Base-by-base conservation (phyloP, 1,140 invertebrate genomes). In the Danaus plexippus region DNA sequence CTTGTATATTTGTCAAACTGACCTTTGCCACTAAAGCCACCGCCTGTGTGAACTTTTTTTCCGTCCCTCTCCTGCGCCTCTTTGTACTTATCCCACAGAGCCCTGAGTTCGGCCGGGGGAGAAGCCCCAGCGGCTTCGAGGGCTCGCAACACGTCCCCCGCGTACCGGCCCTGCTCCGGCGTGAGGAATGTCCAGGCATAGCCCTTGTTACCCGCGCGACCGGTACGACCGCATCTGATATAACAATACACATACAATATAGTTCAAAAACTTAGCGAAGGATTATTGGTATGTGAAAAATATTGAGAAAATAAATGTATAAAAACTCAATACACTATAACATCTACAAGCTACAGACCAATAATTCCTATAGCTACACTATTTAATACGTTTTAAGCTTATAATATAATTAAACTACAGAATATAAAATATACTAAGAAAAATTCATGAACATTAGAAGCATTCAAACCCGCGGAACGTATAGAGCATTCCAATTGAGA, bases 161-260 rank as follows among this genome's bases (percentile, higher is more conserved):
- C 91, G 87, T 97, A 97, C 44, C 94, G 89, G 22, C 95, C 95
- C 83, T 99, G 97, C 56, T 99, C 97, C 0, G 93, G 92, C 0
- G 98, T 98, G 9, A 99, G 91, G 75, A 99, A 99, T 0, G 98
- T 99, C 85, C 96, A 99, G 0, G 98, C 97, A 73, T 89, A 94
- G 12, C 98, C 98, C 85, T 98, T 98, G 75, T 99, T 99, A 4
- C 98, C 98, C 18, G 98, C 98, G 48, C 98, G 88, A 1, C 94
- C 95, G 0, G 95, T 96, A 47, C 95, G 90, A 45, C 98, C 98
- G 87, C 97, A 99, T 72, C 98, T 89, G 10, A 9, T 53, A 2
- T 47, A 9, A 47, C 11, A 22, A 15, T 59, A 32, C 22, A 32
- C 7, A 32, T 6, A n/a, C n/a, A n/a, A 32, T 32, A 32, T 32